Evolutionary conservation across 2,888 invertebrate genomes (phyloP), one percentile per base, ranked within the genome.

Genomic region (Zaprionus lineosus): DNA sequence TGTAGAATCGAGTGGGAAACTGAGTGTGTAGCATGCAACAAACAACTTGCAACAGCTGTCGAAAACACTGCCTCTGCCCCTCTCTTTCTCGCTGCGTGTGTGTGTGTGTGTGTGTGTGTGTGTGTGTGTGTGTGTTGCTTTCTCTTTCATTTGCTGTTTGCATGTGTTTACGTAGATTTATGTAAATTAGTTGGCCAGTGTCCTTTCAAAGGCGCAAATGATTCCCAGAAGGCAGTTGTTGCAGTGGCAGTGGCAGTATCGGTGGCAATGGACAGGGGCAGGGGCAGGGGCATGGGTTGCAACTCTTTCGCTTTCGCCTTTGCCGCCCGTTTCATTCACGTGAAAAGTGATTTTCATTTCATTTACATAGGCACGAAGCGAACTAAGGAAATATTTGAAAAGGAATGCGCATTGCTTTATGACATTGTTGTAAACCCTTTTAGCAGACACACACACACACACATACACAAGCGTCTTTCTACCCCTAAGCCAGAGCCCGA

Each of bases 341-440:
- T 74, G 71, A 74, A 74, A 71, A 70, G 68, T 68, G 63, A 68
- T 63, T 70, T 70, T 58, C 51, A 65, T 66, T 69, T 66, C 24
- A 69, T 69, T 73, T 73, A 73, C 74, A 73, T 69, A 60, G 56
- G 55, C 56, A 55, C 15, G 24, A 24, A 59, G 33, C 51, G 34
- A 33, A 58, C 50, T 16, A 9, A 33, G 11, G 19, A 47, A 51
- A 55, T 52, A 55, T 68, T 58, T 62, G 63, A 52, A 43, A 51
- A 51, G 63, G 62, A 68, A 68, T 68, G 68, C 55, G 75, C 73
- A 63, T 67, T 74, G 65, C 65, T 78, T 78, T 78, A 78, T 78
- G 75, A 78, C 82, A 65, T 82, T 74, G 78, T 59, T 60, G 75
- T 82, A 82, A 78, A 78, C 78, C 78, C 82, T 78, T 78, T 78